Evolutionary conservation across 2,113 vertebrate genomes (phyloP).

Genomic region (Sigmodon hispidus): DNA sequence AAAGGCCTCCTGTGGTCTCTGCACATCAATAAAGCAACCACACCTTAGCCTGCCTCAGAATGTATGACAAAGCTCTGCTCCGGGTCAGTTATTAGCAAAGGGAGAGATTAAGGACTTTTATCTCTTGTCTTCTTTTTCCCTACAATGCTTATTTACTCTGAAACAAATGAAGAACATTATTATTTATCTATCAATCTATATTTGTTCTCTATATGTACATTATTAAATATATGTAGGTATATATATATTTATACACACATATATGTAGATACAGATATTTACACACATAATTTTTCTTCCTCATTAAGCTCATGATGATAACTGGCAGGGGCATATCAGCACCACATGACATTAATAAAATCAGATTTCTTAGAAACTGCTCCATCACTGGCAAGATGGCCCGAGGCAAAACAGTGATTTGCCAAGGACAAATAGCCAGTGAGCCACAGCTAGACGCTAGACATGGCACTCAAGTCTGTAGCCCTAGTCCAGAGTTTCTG

Average conservation of each 20-base stretch:
- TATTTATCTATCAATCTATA: not conserved
- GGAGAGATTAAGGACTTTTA: slow-evolving; percentile 80
- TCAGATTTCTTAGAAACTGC: not conserved
- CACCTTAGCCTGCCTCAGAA: slow-evolving; percentile 65
- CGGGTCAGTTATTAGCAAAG: slow-evolving; percentile 82
- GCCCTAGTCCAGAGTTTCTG: not conserved
- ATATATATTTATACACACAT: accelerated
- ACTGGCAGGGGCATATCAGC: not conserved
- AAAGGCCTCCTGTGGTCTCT: slow-evolving; percentile 69
- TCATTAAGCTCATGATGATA: not conserved
- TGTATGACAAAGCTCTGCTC: slow-evolving; percentile 68
- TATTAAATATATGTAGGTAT: accelerated
- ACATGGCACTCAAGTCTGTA: not conserved
- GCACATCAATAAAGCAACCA: slow-evolving; percentile 82
- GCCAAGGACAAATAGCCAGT: not conserved
- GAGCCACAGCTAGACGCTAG: not conserved
- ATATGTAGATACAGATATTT: not conserved
- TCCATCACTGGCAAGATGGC: not conserved
- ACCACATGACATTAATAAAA: not conserved
- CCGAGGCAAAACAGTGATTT: not conserved
- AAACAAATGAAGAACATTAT: slow-evolving; percentile 44
- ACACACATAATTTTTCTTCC: not conserved
- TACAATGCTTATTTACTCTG: slow-evolving; percentile 56
- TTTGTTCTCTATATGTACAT: not conserved
- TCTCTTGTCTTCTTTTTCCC: slow-evolving; percentile 68